Base-by-base conservation (phyloP, 2,888 invertebrate genomes). In the Junonia oenone region DNA sequence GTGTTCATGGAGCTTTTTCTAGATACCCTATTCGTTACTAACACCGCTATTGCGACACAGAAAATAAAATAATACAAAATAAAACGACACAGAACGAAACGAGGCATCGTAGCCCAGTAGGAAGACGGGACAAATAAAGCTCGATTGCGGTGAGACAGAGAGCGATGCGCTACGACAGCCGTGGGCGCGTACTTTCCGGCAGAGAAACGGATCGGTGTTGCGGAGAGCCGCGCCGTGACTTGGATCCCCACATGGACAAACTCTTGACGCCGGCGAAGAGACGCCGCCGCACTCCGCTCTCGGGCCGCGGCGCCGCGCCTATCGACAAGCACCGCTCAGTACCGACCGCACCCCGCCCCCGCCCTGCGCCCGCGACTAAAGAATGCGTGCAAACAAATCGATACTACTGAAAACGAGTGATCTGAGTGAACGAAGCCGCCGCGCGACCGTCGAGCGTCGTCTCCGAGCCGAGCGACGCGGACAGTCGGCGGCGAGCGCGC, bases 131-230 rank as follows among this genome's bases (percentile, higher is more conserved):
- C 84, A 87, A 82, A 81, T 70, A 89, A 89, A 88, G 89, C 79
- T 74, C 74, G 74, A 68, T 81, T 84, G 84, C 83, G 75, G 78
- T 80, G 76, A 76, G 75, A 83, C 76, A 82, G 79, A 81, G 80
- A 82, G 79, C 81, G 76, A 73, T 82, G 81, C 78, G 79, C 85
- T 85, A 85, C 78, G 75, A 73, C 77, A 78, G 78, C 77, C 78
- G 72, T 74, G 81, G 78, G 81, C 83, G 83, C 93, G 92, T 95
- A 95, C 95, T 95, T 95, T 95, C 95, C 82, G 95, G 95, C 88
- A 95, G 93, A 83, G 95, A 95, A 92, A 95, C 95, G 91, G 95
- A 95, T 82, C 95, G 94, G 91, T 94, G 93, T 86, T 94, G 94
- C 72, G 94, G 93, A 71, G 94, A 93, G 78, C 93, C 92, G 77